These are phyloP conservation scores for Hirtodrosophila histrioides DNA, from an alignment of 2,888 invertebrate species.

Conservation along the genomic window DNA sequence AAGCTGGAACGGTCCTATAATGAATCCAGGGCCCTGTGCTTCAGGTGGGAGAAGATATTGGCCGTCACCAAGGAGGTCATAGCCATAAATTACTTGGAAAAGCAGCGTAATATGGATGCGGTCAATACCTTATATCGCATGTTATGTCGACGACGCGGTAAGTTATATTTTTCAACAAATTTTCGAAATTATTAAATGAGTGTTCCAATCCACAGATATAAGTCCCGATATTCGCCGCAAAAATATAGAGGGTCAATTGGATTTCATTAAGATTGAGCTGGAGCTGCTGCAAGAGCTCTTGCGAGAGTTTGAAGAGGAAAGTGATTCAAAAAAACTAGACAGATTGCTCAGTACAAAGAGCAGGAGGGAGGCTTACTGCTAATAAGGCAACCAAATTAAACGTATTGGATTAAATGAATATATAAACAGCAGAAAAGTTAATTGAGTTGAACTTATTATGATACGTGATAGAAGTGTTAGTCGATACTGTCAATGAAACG, in stretches of 20 bases:
- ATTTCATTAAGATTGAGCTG: slow-evolving; percentile 82
- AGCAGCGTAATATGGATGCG: slow-evolving; percentile 75
- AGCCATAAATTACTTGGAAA: slow-evolving; percentile 65
- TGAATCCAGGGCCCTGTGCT: slow-evolving; percentile 71
- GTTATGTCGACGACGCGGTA: slow-evolving; percentile 76
- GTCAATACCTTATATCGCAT: slow-evolving; percentile 74
- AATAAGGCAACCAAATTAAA: slow-evolving; percentile 9
- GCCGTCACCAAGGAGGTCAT: slow-evolving; percentile 75
- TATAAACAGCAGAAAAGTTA: neutral
- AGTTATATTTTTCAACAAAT: neutral
- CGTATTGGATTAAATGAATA: slow-evolving; percentile 7
- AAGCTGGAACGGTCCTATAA: slow-evolving; percentile 80
- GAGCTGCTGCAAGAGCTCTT: slow-evolving; percentile 74
- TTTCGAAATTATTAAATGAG: neutral
- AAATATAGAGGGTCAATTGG: slow-evolving; percentile 71
- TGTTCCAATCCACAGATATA: slow-evolving; percentile 19
- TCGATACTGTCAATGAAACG: too few relatives aligned
- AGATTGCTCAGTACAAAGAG: neutral
- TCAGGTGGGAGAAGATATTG: slow-evolving; percentile 82
- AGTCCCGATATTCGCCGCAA: slow-evolving; percentile 5
- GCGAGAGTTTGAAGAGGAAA: slow-evolving; percentile 52
- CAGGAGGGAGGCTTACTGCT: slow-evolving; percentile 10
- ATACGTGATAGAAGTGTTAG: too few relatives aligned
- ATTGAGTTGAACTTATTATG: too few relatives aligned
- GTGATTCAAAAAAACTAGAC: neutral